Conservation (phyloP, 2,797 vertebrate species). For the Sebastes steindachneri region DNA sequence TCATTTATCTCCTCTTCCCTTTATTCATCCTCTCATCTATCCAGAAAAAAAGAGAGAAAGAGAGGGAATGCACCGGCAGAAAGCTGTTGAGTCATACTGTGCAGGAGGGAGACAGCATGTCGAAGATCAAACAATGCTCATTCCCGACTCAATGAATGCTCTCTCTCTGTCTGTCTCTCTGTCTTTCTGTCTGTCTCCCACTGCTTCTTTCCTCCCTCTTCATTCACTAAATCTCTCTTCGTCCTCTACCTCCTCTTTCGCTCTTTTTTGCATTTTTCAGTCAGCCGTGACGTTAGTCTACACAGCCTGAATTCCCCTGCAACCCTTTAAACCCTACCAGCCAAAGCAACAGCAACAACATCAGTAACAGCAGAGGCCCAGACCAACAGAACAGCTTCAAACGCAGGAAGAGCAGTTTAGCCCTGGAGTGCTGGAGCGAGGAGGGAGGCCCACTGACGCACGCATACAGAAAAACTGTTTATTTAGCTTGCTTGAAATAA, state of each 20-base stretch:
- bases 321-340: conserved; percentile 56
- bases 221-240: conserved; percentile 57
- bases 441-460: conserved; percentile 60
- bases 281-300: conserved; percentile 63
- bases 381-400: conserved; percentile 73
- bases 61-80: conserved; percentile 36
- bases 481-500: conserved; percentile 52
- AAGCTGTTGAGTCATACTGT: conserved; percentile 64
- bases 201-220: conserved; percentile 22
- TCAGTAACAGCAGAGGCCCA: conserved; percentile 51
- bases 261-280: conserved; percentile 52
- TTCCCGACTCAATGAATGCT: conserved; percentile 43
- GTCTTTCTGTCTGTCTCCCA: conserved; percentile 15
- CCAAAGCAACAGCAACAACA: conserved; percentile 60
- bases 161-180: conserved; percentile 8
- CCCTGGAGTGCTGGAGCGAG: conserved; percentile 54
- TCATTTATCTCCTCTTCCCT: conserved; percentile 22
- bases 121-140: conserved; percentile 59
- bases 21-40: conserved; percentile 28
- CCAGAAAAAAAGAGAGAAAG: background rate
- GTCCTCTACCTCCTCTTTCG: conserved; percentile 36
- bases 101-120: conserved; percentile 50
- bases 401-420: conserved; percentile 71
- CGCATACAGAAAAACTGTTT: conserved; percentile 65
- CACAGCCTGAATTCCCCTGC: conserved; percentile 60